Conservation (phyloP, 2,797 vertebrate species). For the Sandelia bainsii region DNA sequence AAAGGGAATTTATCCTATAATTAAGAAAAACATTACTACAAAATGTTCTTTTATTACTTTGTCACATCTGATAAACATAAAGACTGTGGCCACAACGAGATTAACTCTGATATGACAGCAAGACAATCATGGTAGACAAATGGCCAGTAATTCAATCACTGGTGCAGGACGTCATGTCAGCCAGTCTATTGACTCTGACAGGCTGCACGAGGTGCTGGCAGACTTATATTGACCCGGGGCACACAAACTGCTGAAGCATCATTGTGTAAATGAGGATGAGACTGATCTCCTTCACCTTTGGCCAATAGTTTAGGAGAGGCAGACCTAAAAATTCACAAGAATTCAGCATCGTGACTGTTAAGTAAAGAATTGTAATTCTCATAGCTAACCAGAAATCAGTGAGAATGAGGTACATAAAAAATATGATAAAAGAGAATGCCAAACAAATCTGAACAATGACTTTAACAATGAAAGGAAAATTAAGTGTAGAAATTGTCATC, state of each 20-base stretch:
- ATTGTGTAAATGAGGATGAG: conserved; percentile 78
- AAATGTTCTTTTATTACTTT: conserved; percentile 31
- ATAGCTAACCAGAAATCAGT: not conserved
- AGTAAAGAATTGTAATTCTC: not conserved
- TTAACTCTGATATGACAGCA: conserved; percentile 75
- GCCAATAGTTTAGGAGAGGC: conserved; percentile 42
- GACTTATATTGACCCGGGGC: conserved; percentile 76
- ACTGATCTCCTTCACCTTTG: conserved; percentile 66
- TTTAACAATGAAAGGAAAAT: not conserved
- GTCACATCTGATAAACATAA: conserved; percentile 46
- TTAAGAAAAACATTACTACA: conserved; percentile 20
- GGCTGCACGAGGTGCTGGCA: conserved; percentile 64
- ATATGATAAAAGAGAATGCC: not conserved
- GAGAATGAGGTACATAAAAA: not conserved
- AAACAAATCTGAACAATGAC: not conserved
- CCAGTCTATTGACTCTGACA: conserved; percentile 80
- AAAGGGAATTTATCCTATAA: not conserved
- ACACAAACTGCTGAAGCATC: conserved; percentile 82
- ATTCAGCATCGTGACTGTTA: not conserved
- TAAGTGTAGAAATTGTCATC: not conserved
- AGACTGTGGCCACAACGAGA: conserved; percentile 59
- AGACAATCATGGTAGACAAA: conserved; percentile 82
- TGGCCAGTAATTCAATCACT: conserved; percentile 84
- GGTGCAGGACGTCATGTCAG: conserved; percentile 79
- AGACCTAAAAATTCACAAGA: conserved; percentile 28